Evolutionary conservation across 2,797 vertebrate genomes (phyloP).

Genomic region (Fundulus diaphanus): DNA sequence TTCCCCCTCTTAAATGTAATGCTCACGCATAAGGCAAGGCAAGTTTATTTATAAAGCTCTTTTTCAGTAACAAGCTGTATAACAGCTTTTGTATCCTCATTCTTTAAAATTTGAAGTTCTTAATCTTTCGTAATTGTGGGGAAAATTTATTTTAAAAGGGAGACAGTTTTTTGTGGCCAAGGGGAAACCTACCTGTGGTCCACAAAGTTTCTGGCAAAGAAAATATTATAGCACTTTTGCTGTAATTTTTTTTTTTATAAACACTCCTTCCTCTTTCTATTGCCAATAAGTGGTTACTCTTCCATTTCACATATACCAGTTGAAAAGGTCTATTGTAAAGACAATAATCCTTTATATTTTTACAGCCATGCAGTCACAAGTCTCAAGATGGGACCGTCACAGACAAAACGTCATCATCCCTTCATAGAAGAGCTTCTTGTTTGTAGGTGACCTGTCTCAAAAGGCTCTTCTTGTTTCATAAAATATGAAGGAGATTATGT

Average conservation of each 20-base stretch:
- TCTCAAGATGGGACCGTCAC: neutral
- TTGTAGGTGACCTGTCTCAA: neutral
- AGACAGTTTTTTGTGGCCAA: too few relatives aligned
- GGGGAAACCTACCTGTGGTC: neutral
- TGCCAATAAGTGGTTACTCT: neutral
- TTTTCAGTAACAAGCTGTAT: too few relatives aligned
- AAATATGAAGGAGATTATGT: too few relatives aligned
- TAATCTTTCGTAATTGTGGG: too few relatives aligned
- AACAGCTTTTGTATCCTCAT: too few relatives aligned
- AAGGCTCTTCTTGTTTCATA: neutral
- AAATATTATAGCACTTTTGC: too few relatives aligned
- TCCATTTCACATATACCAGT: too few relatives aligned
- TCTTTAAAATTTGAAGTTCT: too few relatives aligned
- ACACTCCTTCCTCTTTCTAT: neutral
- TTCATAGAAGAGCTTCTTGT: neutral
- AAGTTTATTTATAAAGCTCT: too few relatives aligned
- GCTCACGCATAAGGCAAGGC: neutral
- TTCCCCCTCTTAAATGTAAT: neutral
- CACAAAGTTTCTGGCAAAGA: neutral
- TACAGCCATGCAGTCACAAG: neutral
- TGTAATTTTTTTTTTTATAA: too few relatives aligned
- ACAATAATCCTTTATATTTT: neutral
- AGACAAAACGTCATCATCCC: neutral
- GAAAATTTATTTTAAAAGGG: too few relatives aligned
- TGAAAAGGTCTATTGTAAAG: neutral